Percentiles rank a stretch among this genome's conserved stretches.
phyloP scores from a whole-genome alignment of 2,888 invertebrate species.

The Tiliacea citrago region DNA sequence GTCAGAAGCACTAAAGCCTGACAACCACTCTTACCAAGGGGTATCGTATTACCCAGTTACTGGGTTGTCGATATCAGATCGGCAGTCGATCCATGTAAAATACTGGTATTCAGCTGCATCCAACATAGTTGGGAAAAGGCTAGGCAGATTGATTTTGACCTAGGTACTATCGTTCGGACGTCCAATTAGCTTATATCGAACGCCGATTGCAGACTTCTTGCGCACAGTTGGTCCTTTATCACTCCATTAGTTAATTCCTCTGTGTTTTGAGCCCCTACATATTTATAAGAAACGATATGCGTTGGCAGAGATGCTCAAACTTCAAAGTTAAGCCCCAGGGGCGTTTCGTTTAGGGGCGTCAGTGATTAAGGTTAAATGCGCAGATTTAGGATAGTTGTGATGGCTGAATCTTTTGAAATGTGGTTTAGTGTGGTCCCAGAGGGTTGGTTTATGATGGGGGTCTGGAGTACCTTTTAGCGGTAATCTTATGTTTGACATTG shows the following conservation, averaged over 20 bases:
- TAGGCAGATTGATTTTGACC: no score
- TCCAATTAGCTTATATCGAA: not conserved
- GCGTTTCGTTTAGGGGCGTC: slow-evolving; percentile 32
- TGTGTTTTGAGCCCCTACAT: slow-evolving; percentile 25
- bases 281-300: slow-evolving; percentile 57
- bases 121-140: no score
- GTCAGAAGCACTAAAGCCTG: not conserved
- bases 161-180: not conserved
- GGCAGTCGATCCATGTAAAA: not conserved
- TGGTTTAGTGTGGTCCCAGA: slow-evolving; percentile 37
- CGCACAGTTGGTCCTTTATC: not conserved
- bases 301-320: slow-evolving; percentile 53
- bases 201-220: not conserved
- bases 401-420: slow-evolving; percentile 56
- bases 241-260: slow-evolving; percentile 35
- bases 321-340: slow-evolving; percentile 47
- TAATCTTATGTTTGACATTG: slow-evolving; percentile 5
- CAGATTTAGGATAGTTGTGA: slow-evolving; percentile 40
- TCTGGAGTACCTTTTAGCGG: slow-evolving; percentile 29
- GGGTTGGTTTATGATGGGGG: slow-evolving; percentile 36
- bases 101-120: not conserved
- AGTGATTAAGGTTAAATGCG: slow-evolving; percentile 52
- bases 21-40: no score
- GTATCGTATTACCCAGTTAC: no score
- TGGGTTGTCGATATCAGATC: no score